phyloP scores from a whole-genome alignment of 2,113 vertebrate genomes.

The Tupaia chinensis region DNA sequence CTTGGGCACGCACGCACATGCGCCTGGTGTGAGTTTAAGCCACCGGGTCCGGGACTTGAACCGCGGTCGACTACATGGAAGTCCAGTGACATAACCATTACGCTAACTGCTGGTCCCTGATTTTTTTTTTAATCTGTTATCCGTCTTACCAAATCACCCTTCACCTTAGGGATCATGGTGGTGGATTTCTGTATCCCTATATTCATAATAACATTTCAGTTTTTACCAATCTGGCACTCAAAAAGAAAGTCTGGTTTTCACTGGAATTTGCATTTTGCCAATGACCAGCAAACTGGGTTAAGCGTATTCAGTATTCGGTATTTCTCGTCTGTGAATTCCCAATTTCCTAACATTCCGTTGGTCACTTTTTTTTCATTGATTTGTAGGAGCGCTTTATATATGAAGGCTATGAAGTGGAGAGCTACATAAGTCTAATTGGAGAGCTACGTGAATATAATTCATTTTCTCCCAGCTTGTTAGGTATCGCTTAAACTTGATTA shows the following conservation, averaged over 20 bases:
- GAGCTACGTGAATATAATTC: neutral
- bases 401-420: neutral
- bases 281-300: neutral
- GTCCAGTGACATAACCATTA: too few relatives aligned
- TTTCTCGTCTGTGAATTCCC: neutral
- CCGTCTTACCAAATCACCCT: fast-evolving
- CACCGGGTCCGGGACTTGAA: too few relatives aligned
- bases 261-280: neutral
- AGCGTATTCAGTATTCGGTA: neutral
- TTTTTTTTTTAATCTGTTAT: too few relatives aligned
- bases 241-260: neutral
- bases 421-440: too few relatives aligned
- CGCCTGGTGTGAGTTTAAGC: too few relatives aligned
- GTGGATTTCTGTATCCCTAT: neutral
- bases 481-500: neutral
- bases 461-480: neutral
- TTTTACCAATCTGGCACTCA: neutral
- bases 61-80: too few relatives aligned
- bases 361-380: neutral
- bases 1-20: too few relatives aligned
- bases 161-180: fast-evolving
- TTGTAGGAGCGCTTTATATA: neutral
- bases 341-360: neutral
- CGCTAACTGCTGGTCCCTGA: too few relatives aligned
- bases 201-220: fast-evolving